phyloP scores from a whole-genome alignment of 2,797 vertebrate genomes.

The Kryptopterus vitreolus region DNA sequence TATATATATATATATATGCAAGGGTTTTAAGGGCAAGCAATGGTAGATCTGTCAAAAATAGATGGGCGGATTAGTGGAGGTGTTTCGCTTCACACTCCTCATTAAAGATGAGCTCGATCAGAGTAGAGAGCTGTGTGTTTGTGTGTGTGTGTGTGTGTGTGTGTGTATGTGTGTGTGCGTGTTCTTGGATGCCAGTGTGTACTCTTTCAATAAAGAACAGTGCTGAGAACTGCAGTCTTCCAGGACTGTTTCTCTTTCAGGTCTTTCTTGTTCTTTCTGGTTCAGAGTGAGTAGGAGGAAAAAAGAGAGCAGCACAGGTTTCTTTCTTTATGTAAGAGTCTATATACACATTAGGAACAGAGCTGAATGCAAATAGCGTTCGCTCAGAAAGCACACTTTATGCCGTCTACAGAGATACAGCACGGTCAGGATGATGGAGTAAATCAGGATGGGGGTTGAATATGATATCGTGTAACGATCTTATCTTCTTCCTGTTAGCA shows the following conservation, averaged over 20 bases:
- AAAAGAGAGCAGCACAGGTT: slow-evolving; percentile 23
- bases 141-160: slow-evolving; percentile 27
- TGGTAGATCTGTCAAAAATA: slow-evolving; percentile 61
- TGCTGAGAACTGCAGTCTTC: slow-evolving; percentile 39
- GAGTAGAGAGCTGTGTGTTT: slow-evolving; percentile 12
- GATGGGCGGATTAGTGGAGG: slow-evolving; percentile 54
- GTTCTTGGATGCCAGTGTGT: slow-evolving; percentile 18
- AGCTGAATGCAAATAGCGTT: slow-evolving; percentile 5
- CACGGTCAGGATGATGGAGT: neutral
- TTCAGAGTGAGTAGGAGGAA: slow-evolving; percentile 29
- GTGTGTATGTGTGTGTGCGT: slow-evolving; percentile 4
- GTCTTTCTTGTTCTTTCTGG: slow-evolving; percentile 15
- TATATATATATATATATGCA: slow-evolving; percentile 39
- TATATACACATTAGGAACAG: neutral
- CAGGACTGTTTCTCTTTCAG: slow-evolving; percentile 10
- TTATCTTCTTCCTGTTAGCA: too few species aligned
- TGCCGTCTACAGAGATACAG: neutral
- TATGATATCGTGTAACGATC: too few species aligned
- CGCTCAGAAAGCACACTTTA: neutral
- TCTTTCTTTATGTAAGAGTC: neutral
- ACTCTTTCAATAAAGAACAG: slow-evolving; percentile 34
- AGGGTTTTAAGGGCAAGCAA: slow-evolving; percentile 62
- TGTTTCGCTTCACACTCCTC: slow-evolving; percentile 58
- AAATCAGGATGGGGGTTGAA: neutral
- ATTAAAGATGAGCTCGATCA: slow-evolving; percentile 48